phyloP scores from a whole-genome alignment of 2,888 invertebrate species.

The Amphiduros pacificus region DNA sequence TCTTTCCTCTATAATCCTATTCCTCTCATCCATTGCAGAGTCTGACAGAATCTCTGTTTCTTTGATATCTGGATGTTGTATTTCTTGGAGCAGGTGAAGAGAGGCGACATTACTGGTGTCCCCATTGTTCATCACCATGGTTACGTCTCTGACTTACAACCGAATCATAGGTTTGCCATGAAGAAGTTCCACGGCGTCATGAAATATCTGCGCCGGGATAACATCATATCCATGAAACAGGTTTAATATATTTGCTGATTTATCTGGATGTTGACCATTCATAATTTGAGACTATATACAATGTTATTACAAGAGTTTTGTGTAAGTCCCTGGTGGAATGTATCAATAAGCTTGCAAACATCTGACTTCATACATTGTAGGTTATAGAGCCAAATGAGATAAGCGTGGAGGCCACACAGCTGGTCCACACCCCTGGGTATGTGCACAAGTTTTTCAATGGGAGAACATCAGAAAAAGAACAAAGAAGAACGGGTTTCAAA shows the following conservation, averaged over 20 bases:
- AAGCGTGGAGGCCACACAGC: constrained; percentile 11
- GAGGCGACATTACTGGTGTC: constrained; percentile 31
- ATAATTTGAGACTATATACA: no score
- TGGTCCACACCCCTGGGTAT: constrained; percentile 36
- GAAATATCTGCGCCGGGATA: constrained; percentile 31
- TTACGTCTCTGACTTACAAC: constrained; percentile 37
- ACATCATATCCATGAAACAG: constrained; percentile 36
- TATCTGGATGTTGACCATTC: no score
- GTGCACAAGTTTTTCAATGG: constrained; percentile 44
- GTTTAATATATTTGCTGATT: no score
- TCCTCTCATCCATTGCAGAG: no score
- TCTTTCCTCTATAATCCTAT: no score
- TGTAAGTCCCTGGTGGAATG: no score
- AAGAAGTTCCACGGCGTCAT: constrained; percentile 40
- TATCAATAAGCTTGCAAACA: no score
- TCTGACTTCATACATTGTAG: no score
- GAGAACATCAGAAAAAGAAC: constrained; percentile 38
- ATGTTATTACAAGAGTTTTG: no score
- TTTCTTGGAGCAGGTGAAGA: no score
- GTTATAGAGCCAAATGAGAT: constrained; percentile 30
- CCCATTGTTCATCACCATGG: constrained; percentile 40
- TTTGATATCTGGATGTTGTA: no score
- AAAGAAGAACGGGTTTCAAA: constrained; percentile 42
- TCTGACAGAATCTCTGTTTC: no score
- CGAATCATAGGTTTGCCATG: constrained; percentile 40